Evolutionary conservation across 2,888 invertebrate genomes (phyloP).

Genomic region (Acholoe squamosa): DNA sequence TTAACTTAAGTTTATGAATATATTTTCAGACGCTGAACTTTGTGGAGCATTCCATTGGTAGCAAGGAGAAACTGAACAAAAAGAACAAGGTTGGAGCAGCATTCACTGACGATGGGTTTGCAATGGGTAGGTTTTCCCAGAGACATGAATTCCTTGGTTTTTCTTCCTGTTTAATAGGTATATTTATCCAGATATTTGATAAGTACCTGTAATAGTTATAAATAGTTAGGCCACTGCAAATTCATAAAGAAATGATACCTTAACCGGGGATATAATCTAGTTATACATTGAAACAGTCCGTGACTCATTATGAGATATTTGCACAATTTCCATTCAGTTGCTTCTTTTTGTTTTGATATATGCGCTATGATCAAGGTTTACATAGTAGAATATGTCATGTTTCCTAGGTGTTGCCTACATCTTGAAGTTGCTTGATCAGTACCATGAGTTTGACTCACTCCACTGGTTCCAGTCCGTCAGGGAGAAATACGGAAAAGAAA

Average conservation of each 20-base stretch:
- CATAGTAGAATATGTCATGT: background rate
- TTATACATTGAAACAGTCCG: too few relatives aligned
- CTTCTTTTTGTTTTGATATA: too few relatives aligned
- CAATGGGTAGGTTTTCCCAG: conserved; percentile 88
- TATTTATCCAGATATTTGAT: too few relatives aligned
- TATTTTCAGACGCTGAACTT: conserved; percentile 92
- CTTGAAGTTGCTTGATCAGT: conserved; percentile 93
- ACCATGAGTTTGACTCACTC: conserved; percentile 92
- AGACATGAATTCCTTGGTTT: too few relatives aligned
- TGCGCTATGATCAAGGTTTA: too few relatives aligned
- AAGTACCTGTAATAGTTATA: too few relatives aligned
- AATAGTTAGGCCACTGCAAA: too few relatives aligned
- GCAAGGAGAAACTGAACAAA: conserved; percentile 95
- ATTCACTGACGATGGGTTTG: conserved; percentile 99
- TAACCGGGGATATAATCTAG: too few relatives aligned
- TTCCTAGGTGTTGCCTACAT: conserved; percentile 91
- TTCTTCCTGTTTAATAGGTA: background rate
- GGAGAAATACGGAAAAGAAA: conserved; percentile 88
- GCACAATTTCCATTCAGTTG: too few relatives aligned
- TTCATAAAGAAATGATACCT: too few relatives aligned
- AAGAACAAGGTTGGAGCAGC: conserved; percentile 93
- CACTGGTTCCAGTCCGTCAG: conserved; percentile 97
- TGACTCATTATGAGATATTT: too few relatives aligned
- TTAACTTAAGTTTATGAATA: too few relatives aligned
- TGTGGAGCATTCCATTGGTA: conserved; percentile 94